These are phyloP conservation scores for Machimus rusticus DNA, from an alignment of 2,888 invertebrate genomes.

Conservation along the genomic window DNA sequence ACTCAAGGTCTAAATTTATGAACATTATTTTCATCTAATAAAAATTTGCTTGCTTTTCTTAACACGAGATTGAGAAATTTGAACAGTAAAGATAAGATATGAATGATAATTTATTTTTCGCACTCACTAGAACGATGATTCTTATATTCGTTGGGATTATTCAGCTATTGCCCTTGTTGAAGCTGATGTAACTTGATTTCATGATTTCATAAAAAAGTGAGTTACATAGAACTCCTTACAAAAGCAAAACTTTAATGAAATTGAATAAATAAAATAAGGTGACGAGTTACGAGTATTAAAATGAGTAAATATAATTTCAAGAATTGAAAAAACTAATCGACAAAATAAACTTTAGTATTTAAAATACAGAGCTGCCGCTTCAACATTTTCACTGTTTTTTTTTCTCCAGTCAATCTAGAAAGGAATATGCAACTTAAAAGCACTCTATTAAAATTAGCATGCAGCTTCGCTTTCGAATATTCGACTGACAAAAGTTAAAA, in stretches of 20 bases:
- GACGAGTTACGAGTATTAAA: too few relatives aligned
- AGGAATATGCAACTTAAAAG: background rate
- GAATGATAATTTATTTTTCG: background rate
- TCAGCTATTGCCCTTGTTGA: background rate
- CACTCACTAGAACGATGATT: background rate
- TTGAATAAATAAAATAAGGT: too few relatives aligned
- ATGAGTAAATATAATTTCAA: too few relatives aligned
- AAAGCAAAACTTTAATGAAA: too few relatives aligned
- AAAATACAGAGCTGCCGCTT: too few relatives aligned
- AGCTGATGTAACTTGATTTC: too few relatives aligned
- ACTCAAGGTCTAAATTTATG: background rate
- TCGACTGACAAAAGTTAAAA: background rate
- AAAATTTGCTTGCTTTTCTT: background rate
- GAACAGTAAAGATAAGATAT: background rate
- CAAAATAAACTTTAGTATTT: too few relatives aligned
- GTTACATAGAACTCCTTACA: too few relatives aligned
- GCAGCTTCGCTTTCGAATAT: background rate
- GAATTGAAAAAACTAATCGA: too few relatives aligned
- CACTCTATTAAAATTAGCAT: background rate
- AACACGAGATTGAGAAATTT: background rate
- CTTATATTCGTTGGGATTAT: background rate
- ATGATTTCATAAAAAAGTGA: too few relatives aligned
- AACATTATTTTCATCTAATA: background rate
- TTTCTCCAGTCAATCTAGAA: background rate
- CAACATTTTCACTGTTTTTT: too few relatives aligned